These are phyloP conservation scores for Dicerorhinus sumatrensis DNA, from an alignment of 2,113 vertebrate genomes.

Conservation along the genomic window DNA sequence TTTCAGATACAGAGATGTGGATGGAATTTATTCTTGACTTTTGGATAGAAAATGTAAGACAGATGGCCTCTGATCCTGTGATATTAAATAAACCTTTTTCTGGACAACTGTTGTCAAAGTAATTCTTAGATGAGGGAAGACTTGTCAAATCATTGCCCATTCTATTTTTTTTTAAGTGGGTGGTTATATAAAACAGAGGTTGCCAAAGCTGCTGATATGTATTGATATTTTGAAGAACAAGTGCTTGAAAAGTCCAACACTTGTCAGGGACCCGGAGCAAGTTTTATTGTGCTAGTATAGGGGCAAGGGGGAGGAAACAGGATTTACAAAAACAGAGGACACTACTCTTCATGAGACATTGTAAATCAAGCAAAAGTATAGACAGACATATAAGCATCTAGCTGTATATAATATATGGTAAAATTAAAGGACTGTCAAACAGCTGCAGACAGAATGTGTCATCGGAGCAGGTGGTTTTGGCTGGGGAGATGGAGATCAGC, in stretches of 20 bases:
- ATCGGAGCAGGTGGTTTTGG: neutral
- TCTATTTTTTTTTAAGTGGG: neutral
- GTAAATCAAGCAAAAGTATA: neutral
- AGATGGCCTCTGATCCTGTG: conserved; percentile 59
- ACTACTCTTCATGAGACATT: neutral
- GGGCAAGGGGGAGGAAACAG: neutral
- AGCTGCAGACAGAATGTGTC: neutral
- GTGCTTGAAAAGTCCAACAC: conserved; percentile 34
- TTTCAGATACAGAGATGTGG: conserved; percentile 26
- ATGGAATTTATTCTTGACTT: conserved; percentile 56
- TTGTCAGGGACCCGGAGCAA: neutral
- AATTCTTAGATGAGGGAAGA: neutral
- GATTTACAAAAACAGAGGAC: neutral
- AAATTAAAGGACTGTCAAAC: neutral
- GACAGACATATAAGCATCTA: neutral
- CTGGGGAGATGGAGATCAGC: neutral
- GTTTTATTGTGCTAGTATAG: neutral
- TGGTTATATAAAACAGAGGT: conserved; percentile 14
- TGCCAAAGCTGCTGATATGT: neutral
- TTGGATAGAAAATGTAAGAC: conserved; percentile 55
- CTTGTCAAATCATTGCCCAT: conserved; percentile 45
- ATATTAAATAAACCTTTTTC: conserved; percentile 67
- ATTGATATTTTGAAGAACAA: conserved; percentile 55
- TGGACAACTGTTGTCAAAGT: neutral
- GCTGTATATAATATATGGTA: neutral